Base-by-base conservation (phyloP, 2,888 invertebrate species). In the Scrobipalpa atriplicella region DNA sequence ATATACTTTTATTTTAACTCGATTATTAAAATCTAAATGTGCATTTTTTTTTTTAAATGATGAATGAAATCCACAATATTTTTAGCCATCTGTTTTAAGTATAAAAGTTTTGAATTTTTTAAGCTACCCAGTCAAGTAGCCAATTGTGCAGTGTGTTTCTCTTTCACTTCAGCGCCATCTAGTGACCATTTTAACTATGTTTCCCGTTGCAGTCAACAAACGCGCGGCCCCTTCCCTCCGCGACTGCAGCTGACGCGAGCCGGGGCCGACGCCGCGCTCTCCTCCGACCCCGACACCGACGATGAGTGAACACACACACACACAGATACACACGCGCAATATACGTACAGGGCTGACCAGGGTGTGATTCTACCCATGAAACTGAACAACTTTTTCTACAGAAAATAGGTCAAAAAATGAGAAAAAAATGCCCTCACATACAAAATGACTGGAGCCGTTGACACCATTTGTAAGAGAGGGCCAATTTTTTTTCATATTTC, bases 261-360 rank as follows among this genome's bases (percentile, higher is more conserved):
- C 71, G 92, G 19, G 5, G 61, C 94, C 71, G 92, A 94, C 72
- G 93, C 95, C 72, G 96, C 96, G 75, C 95, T 95, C 92, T 98
- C 97, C 79, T 98, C 98, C 87, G 98, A 98, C 82, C 96, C 97
- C 56, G 98, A 97, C 84, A 96, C 98, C 47, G 98, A 98, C 88
- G 98, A 98, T 84, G 98, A 98, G 94, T 98, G 94, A 92, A 71
- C 19, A 41, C 47, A 29, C 47, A 71, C 19, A 41, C 39, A 36
- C 47, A 65, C 29, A 21, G 21, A 64, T 51, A 16, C 67, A 54
- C 64, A 52, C 64, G 51, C 66, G 36, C 70, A 68, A 69, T n/a
- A 36, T n/a, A 36, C 52, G 29, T 29, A 56, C 29, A 56, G 3
- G n/a, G n/a, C n/a, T n/a, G n/a, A n/a, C n/a, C n/a, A n/a, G n/a